Conservation (phyloP, 2,888 invertebrate genomes). For the Andrena bucephala region DNA sequence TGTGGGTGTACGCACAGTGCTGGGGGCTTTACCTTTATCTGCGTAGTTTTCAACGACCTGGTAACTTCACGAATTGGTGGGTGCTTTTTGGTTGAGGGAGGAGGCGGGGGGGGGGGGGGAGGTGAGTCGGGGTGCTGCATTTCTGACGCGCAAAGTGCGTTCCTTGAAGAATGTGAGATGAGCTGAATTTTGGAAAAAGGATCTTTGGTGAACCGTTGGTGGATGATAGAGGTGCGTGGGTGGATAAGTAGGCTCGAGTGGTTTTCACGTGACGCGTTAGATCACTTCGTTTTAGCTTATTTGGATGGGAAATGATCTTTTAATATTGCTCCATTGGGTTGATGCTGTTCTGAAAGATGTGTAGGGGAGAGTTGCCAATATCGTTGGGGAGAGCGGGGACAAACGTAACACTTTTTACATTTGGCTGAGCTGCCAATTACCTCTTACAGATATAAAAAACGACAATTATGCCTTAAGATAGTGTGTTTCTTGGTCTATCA, state of each 20-base stretch:
- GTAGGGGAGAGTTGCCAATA: no score
- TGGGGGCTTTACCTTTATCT: neutral
- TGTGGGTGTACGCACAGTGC: neutral
- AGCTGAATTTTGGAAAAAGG: neutral
- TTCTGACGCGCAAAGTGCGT: neutral
- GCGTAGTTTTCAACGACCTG: neutral
- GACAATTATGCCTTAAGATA: no score
- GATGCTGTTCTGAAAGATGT: no score
- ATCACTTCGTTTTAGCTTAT: no score
- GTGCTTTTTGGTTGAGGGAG: neutral
- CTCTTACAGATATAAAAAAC: no score
- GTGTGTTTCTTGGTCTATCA: no score
- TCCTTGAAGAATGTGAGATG: neutral
- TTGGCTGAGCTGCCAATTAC: no score
- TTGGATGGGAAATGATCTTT: no score
- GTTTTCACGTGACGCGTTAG: neutral
- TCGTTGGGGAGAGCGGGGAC: no score
- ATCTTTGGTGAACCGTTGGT: neutral
- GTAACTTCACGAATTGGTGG: neutral
- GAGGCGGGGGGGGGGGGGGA: neutral
- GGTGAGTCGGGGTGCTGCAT: neutral
- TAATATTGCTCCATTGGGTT: no score
- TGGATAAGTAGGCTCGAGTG: neutral
- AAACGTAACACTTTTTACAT: no score
- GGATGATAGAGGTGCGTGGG: neutral